A percentile compares a stretch with the other conserved stretches of the same genome.
phyloP scores from a whole-genome alignment of 2,797 vertebrate species.

The Falco rusticolus region DNA sequence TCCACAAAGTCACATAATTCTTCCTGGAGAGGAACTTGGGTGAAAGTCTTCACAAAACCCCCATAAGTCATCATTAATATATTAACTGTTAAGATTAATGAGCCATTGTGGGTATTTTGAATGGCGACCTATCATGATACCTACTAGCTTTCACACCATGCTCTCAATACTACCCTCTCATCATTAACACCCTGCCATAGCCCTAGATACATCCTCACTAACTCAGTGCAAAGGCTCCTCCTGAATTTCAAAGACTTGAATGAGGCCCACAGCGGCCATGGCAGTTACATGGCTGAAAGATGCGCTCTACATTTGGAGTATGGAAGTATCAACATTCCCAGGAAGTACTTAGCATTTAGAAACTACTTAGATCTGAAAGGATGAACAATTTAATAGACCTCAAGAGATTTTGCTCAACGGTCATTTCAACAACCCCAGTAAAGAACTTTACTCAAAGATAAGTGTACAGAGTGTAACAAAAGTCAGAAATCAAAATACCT shows the following conservation, averaged over 20 bases:
- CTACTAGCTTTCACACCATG: not conserved
- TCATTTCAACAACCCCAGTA: not conserved
- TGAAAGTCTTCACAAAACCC: not conserved
- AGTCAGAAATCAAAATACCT: not conserved
- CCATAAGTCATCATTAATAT: not conserved
- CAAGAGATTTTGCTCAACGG: not conserved
- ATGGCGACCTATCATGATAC: not conserved
- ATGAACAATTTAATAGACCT: not conserved
- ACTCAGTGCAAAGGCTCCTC: not conserved
- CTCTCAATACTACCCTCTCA: not conserved
- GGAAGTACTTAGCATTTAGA: not conserved
- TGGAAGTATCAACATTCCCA: not conserved
- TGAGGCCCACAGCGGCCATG: rapidly evolving
- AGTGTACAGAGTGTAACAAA: not conserved
- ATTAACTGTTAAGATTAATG: not conserved
- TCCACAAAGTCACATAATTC: not conserved
- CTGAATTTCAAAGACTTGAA: not conserved
- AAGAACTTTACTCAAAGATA: not conserved
- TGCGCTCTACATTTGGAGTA: not conserved
- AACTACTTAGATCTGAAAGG: not conserved
- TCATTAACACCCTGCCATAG: not conserved
- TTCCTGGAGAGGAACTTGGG: not conserved
- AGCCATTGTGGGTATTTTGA: not conserved
- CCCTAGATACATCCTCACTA: not conserved
- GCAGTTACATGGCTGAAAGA: not conserved